phyloP scores from a whole-genome alignment of 2,113 vertebrate genomes.

The Tachycineta bicolor region DNA sequence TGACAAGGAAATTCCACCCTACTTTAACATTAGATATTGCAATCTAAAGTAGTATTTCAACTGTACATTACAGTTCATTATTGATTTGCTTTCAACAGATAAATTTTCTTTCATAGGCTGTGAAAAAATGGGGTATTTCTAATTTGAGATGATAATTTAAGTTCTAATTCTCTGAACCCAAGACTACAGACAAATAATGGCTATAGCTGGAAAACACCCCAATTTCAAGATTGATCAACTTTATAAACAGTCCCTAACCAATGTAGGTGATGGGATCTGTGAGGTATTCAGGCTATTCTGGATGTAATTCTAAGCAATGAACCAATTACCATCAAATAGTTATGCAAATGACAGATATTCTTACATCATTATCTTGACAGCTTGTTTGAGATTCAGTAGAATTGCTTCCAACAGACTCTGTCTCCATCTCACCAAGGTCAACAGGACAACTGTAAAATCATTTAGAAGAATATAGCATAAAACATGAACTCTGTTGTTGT shows the following conservation, averaged over 20 bases:
- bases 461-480: neutral
- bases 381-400: conserved; percentile 68
- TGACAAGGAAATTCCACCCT: neutral
- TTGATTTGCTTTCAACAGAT: neutral
- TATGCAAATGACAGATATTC: neutral
- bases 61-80: neutral
- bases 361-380: conserved; percentile 70
- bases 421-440: conserved; percentile 89
- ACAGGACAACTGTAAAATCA: conserved; percentile 78
- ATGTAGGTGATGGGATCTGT: neutral
- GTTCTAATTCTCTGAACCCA: neutral
- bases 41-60: neutral
- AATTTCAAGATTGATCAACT: neutral
- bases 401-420: conserved; percentile 78
- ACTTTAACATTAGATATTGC: neutral
- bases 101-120: neutral
- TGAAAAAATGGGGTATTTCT: neutral
- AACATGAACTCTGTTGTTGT: neutral
- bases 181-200: neutral
- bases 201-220: neutral
- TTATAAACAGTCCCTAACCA: neutral
- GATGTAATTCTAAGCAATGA: neutral
- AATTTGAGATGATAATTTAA: neutral
- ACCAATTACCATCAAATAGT: neutral
- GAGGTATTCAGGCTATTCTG: neutral